Percentiles rank a stretch among this genome's conserved stretches.
Evolutionary conservation across 2,113 vertebrate genomes (phyloP).

Genomic region (Ammospiza caudacuta): DNA sequence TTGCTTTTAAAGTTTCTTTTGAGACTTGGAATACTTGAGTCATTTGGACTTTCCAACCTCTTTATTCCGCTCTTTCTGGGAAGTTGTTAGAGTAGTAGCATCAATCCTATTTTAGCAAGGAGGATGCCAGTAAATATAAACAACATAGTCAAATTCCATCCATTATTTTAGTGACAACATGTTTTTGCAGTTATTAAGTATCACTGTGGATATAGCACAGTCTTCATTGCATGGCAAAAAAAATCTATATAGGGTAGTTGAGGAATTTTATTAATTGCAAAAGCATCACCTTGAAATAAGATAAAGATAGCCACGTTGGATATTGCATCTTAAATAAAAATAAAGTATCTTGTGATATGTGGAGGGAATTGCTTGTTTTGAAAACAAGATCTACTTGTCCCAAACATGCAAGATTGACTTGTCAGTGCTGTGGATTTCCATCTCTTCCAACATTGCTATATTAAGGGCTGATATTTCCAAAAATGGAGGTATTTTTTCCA

Average conservation of each 20-base stretch:
- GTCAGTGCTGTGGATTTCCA: neutral
- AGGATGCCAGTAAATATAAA: constrained; percentile 27
- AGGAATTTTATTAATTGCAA: constrained; percentile 38
- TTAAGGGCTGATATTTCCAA: neutral
- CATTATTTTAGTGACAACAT: constrained; percentile 40
- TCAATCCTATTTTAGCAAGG: neutral
- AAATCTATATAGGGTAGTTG: neutral
- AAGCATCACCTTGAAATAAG: neutral
- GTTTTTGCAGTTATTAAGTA: constrained; percentile 30
- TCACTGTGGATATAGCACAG: neutral
- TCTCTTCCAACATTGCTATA: neutral
- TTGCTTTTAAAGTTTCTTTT: neutral
- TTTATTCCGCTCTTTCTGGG: neutral
- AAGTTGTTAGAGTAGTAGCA: neutral
- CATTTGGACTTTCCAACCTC: neutral
- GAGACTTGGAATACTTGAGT: neutral
- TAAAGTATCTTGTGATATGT: neutral
- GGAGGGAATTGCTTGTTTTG: neutral
- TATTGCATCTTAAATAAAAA: constrained; percentile 14
- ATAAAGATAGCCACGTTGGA: neutral
- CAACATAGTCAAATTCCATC: neutral
- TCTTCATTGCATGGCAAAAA: neutral
- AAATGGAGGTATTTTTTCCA: neutral
- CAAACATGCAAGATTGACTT: neutral
- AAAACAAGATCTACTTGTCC: neutral